Evolutionary conservation across 2,113 vertebrate species (phyloP).

Genomic region (Condylura cristata): DNA sequence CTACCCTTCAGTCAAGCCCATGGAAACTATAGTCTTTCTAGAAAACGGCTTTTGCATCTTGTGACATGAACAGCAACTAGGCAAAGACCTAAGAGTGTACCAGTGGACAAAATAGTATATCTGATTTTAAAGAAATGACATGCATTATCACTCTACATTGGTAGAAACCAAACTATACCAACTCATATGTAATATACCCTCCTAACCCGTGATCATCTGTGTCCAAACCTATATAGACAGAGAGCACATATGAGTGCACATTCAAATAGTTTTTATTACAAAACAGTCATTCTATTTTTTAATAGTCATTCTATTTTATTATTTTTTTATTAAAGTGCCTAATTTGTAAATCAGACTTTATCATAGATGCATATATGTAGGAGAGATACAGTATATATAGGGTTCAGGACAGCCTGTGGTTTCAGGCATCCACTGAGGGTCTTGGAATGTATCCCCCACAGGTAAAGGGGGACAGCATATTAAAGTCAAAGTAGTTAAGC

Average conservation of each 20-base stretch:
- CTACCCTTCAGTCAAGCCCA: constrained; percentile 2
- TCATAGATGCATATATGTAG: background rate
- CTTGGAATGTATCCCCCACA: background rate
- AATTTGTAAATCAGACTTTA: background rate
- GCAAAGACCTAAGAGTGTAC: background rate
- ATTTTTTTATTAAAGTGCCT: background rate
- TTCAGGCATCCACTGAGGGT: background rate
- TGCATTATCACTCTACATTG: background rate
- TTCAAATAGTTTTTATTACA: background rate
- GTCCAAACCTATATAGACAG: background rate
- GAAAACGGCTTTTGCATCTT: background rate
- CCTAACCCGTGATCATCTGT: too few species aligned
- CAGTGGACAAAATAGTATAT: background rate
- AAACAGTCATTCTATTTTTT: background rate
- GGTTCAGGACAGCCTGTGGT: background rate
- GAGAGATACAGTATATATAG: too few species aligned
- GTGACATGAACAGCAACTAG: background rate
- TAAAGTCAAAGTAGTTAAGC: constrained; percentile 18
- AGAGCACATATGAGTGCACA: background rate
- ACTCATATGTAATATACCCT: background rate
- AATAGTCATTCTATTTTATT: background rate
- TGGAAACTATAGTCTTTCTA: background rate
- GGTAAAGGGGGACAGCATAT: background rate
- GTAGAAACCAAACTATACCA: background rate
- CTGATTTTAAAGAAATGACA: background rate